These are phyloP conservation scores for Triplophysa siluroides DNA, from an alignment of 2,113 vertebrate genomes.

Conservation along the genomic window DNA sequence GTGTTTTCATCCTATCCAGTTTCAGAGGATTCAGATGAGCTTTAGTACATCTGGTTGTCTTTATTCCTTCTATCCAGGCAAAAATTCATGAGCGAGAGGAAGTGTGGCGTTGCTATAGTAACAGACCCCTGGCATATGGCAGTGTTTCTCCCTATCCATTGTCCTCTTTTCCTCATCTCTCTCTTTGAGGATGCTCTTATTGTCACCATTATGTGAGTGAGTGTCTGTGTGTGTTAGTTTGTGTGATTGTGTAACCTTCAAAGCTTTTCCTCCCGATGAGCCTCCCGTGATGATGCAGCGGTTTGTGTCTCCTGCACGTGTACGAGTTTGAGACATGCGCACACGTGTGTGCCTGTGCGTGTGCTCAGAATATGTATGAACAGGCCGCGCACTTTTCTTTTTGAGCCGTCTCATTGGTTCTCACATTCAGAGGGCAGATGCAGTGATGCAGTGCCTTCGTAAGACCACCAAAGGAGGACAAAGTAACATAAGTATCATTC, in stretches of 20 bases:
- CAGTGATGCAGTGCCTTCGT: neutral
- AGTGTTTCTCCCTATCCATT: constrained; percentile 50
- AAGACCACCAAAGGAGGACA: neutral
- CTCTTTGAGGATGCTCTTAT: constrained; percentile 44
- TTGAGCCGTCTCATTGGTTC: neutral
- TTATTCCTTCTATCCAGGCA: constrained; percentile 18
- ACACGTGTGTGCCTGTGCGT: constrained; percentile 15
- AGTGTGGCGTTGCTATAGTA: constrained; percentile 54
- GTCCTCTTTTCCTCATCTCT: constrained; percentile 35
- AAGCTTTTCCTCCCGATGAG: constrained; percentile 39
- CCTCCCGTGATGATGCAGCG: constrained; percentile 10
- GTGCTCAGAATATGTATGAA: constrained; percentile 31
- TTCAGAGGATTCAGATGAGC: neutral
- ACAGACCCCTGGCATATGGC: constrained; percentile 44
- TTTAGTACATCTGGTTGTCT: constrained; percentile 3
- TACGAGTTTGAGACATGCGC: neutral
- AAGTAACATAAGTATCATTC: neutral
- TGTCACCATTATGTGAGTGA: constrained; percentile 40
- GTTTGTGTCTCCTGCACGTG: constrained; percentile 23
- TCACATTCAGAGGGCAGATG: neutral
- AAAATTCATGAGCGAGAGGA: constrained; percentile 16
- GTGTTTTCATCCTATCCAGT: neutral
- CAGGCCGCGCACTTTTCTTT: neutral
- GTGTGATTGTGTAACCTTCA: constrained; percentile 42
- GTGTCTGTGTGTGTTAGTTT: neutral